These are phyloP conservation scores for Morpho deidamia DNA, from an alignment of 2,888 invertebrate species.

Conservation along the genomic window DNA sequence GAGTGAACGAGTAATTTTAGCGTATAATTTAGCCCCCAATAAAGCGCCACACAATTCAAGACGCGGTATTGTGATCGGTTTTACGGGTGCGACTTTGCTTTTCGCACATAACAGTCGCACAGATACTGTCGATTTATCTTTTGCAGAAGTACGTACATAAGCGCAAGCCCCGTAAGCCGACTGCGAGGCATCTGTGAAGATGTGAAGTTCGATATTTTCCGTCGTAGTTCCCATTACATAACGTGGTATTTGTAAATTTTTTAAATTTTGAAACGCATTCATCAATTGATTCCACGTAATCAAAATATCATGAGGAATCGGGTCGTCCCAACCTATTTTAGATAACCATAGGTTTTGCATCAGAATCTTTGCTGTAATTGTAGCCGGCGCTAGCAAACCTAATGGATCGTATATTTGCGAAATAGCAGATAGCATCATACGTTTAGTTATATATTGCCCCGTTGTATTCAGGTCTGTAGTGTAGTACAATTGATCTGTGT, in stretches of 20 bases:
- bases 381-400: slow-evolving; percentile 16
- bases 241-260: background rate
- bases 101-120: slow-evolving; percentile 20
- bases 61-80: slow-evolving; percentile 27
- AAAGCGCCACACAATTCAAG: slow-evolving; percentile 30
- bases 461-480: slow-evolving; percentile 1
- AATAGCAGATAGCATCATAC: slow-evolving; percentile 17
- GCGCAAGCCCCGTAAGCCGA: slow-evolving; percentile 18
- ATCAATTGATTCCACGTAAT: background rate
- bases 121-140: background rate
- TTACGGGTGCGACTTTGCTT: slow-evolving; percentile 27
- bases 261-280: background rate
- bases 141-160: slow-evolving; percentile 8
- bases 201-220: slow-evolving; percentile 8
- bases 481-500: slow-evolving; percentile 16
- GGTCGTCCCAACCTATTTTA: slow-evolving; percentile 18
- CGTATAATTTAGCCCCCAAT: slow-evolving; percentile 23
- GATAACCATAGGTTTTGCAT: slow-evolving; percentile 17
- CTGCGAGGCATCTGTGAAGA: slow-evolving; percentile 16
- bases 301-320: slow-evolving; percentile 7
- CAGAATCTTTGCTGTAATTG: slow-evolving; percentile 17
- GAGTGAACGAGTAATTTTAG: slow-evolving; percentile 6
- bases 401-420: slow-evolving; percentile 21
- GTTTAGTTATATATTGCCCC: slow-evolving; percentile 17
- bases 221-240: background rate